These are phyloP conservation scores for Dendropsophus ebraccatus DNA, from an alignment of 2,113 vertebrate genomes.

Conservation along the genomic window DNA sequence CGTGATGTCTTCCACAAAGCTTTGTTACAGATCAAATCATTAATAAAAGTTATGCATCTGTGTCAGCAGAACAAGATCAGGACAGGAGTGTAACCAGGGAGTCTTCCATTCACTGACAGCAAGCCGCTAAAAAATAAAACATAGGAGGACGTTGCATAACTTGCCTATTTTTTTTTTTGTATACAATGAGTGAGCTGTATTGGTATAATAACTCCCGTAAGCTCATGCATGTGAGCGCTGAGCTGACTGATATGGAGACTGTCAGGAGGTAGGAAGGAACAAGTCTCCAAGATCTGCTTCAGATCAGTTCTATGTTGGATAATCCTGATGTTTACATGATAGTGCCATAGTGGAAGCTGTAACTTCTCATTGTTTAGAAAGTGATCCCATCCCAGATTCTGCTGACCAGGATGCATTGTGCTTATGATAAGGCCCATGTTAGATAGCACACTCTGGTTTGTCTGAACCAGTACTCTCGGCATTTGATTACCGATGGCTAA, in stretches of 20 bases:
- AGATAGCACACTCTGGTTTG: too few species aligned
- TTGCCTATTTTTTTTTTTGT: too few species aligned
- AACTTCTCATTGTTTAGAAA: neutral
- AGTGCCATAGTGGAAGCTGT: neutral
- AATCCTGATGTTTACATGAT: neutral
- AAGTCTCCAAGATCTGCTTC: neutral
- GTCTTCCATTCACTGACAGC: too few species aligned
- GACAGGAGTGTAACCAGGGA: too few species aligned
- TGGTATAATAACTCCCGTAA: neutral
- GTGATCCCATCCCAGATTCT: neutral
- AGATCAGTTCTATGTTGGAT: neutral
- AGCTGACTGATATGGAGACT: neutral
- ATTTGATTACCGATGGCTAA: too few species aligned
- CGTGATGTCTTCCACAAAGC: too few species aligned
- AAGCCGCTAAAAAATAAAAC: neutral
- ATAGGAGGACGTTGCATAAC: neutral
- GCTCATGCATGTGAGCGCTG: neutral
- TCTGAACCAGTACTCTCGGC: too few species aligned
- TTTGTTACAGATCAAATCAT: too few species aligned
- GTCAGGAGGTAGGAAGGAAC: neutral
- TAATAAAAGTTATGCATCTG: too few species aligned
- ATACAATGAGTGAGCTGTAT: neutral
- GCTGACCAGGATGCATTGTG: neutral
- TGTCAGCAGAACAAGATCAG: too few species aligned
- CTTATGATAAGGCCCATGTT: neutral